These are phyloP conservation scores for Pyrocephalus nanus DNA, from an alignment of 2,797 vertebrate genomes.

Conservation along the genomic window DNA sequence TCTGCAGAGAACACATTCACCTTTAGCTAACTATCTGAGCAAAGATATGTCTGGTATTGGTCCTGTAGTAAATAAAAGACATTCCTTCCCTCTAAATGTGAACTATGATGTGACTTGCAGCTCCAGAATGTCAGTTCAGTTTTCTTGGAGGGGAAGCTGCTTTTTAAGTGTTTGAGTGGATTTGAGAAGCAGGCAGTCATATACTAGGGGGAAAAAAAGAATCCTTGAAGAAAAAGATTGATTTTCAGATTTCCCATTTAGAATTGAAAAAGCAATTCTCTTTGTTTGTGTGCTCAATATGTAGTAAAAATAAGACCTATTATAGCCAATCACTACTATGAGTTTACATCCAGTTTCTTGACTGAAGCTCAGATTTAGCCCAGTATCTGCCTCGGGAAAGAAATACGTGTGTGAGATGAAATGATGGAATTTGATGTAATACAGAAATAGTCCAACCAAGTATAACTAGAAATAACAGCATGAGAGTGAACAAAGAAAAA, in stretches of 20 bases:
- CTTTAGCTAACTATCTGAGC: slow-evolving; percentile 2
- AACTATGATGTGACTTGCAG: neutral
- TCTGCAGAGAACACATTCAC: neutral
- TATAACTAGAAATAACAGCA: neutral
- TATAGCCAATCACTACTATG: neutral
- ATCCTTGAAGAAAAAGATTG: neutral
- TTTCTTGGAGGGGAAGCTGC: slow-evolving; percentile 22
- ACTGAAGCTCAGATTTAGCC: neutral
- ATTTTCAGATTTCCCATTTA: slow-evolving; percentile 25
- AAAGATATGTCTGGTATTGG: slow-evolving; percentile 13
- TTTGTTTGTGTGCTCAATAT: slow-evolving; percentile 4
- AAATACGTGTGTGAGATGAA: neutral
- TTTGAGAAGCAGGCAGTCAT: slow-evolving; percentile 15
- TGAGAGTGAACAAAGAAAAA: slow-evolving; percentile 49
- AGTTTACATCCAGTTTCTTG: slow-evolving; percentile 28
- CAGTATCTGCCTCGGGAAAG: neutral
- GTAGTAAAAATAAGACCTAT: slow-evolving; percentile 6
- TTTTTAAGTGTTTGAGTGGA: slow-evolving; percentile 26
- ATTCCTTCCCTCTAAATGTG: slow-evolving; percentile 30
- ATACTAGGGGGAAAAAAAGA: neutral
- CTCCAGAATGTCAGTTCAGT: neutral
- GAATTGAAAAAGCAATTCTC: slow-evolving; percentile 35
- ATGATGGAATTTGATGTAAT: slow-evolving; percentile 20
- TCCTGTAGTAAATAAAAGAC: slow-evolving; percentile 25
- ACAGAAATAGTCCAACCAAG: neutral